Percentiles rank a stretch among this genome's conserved stretches.
Evolutionary conservation across 2,113 vertebrate genomes (phyloP).

Genomic region (Tauraco erythrolophus): DNA sequence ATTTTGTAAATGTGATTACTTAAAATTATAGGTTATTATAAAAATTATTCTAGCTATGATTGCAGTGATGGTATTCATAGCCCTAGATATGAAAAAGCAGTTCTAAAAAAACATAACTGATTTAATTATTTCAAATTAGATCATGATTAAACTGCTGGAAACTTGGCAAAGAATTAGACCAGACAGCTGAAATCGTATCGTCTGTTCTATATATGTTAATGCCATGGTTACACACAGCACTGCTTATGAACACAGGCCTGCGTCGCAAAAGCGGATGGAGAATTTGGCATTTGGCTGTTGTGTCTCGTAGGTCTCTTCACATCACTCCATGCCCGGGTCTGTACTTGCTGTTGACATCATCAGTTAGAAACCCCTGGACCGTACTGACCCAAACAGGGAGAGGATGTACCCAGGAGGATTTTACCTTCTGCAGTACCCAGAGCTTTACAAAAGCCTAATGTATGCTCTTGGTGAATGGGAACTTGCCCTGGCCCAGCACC

Average conservation of each 20-base stretch:
- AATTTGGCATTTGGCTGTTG: neutral
- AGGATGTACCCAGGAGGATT: neutral
- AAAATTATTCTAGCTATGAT: neutral
- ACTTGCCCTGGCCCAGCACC: neutral
- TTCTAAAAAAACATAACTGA: neutral
- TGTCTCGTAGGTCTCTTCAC: neutral
- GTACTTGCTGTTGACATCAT: neutral
- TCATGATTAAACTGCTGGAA: constrained; percentile 38
- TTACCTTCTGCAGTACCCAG: neutral
- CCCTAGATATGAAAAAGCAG: neutral
- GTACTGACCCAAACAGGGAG: neutral
- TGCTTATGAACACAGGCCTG: neutral
- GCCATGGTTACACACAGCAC: neutral
- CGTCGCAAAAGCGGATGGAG: neutral
- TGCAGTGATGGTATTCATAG: neutral
- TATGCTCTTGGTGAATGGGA: neutral
- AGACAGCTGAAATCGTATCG: neutral
- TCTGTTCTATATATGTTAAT: neutral
- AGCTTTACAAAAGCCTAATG: neutral
- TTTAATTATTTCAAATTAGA: constrained; percentile 46
- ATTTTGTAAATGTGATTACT: neutral
- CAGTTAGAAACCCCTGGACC: neutral
- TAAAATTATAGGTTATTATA: neutral
- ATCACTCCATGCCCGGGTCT: neutral
- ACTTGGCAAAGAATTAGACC: neutral